A percentile compares a stretch with the other conserved stretches of the same genome.
Conservation (phyloP, 2,888 invertebrate genomes). For the Lasioglossum villosulum region DNA sequence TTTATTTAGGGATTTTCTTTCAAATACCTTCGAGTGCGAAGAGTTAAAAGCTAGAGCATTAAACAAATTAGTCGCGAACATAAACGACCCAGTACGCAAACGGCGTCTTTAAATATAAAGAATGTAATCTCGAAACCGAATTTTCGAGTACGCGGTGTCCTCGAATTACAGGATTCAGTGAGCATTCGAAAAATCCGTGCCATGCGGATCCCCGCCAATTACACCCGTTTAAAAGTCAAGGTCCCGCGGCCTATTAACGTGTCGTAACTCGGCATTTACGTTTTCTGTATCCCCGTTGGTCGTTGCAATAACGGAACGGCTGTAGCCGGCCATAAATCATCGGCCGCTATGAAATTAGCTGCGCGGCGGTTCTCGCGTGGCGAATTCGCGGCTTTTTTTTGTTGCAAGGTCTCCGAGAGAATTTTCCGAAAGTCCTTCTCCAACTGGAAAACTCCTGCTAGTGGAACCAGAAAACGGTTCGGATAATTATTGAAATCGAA, state of each 20-base stretch:
- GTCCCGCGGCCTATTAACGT: constrained; percentile 50
- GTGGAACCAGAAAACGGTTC: not conserved
- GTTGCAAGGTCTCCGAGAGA: not conserved
- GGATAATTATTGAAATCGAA: constrained; percentile 54
- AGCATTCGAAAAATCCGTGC: not conserved
- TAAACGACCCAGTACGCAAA: too few relatives aligned
- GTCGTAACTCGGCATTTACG: constrained; percentile 51
- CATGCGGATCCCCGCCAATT: constrained; percentile 27
- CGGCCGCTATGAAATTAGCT: constrained; percentile 55
- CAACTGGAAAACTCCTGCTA: not conserved
- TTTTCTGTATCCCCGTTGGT: constrained; percentile 45
- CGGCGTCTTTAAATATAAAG: too few relatives aligned
- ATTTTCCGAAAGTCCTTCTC: not conserved
- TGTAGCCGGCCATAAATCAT: constrained; percentile 52
- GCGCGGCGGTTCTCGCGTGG: constrained; percentile 37
- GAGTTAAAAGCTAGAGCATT: too few relatives aligned
- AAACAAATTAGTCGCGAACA: too few relatives aligned
- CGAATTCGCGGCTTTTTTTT: constrained; percentile 21
- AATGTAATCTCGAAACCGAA: not conserved
- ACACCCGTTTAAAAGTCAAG: constrained; percentile 53
- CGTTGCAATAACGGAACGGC: constrained; percentile 59
- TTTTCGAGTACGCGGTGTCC: not conserved
- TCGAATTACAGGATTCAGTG: not conserved
- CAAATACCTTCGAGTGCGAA: too few relatives aligned
- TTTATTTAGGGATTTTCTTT: too few relatives aligned